Evolutionary conservation across 1,140 invertebrate genomes (phyloP).

Genomic region (Drosophila ironensis): DNA sequence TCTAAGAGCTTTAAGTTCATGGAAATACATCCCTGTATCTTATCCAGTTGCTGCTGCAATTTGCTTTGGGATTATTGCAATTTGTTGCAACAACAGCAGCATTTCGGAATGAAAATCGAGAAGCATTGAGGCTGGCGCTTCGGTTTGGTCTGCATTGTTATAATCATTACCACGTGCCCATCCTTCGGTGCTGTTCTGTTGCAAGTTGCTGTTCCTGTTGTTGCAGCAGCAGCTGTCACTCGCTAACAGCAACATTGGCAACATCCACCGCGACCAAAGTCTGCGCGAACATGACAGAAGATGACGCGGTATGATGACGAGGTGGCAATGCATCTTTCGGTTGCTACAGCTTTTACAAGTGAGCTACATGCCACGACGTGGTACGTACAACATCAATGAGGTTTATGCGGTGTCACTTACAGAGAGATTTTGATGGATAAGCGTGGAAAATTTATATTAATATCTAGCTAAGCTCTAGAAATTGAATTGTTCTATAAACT

Average conservation of each 20-base stretch:
- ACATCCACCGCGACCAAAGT: constrained; percentile 43
- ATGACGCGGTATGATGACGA: constrained; percentile 43
- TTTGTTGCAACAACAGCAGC: constrained; percentile 35
- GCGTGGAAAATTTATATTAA: too few species aligned
- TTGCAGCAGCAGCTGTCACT: constrained; percentile 12
- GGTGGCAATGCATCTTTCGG: constrained; percentile 24
- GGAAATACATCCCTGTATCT: not conserved
- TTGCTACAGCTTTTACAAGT: not conserved
- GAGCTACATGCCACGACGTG: not conserved
- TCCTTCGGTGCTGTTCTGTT: constrained; percentile 24
- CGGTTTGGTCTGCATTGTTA: constrained; percentile 53
- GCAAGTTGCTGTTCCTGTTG: constrained; percentile 38
- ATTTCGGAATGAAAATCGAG: constrained; percentile 30
- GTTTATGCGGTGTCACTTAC: constrained; percentile 13
- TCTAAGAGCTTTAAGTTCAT: too few species aligned
- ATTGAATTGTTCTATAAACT: too few species aligned
- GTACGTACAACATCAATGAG: not conserved
- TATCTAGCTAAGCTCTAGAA: too few species aligned
- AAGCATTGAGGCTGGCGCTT: constrained; percentile 49
- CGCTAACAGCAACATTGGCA: constrained; percentile 10
- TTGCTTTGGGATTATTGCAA: constrained; percentile 45
- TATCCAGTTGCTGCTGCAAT: constrained; percentile 36
- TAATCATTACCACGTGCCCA: constrained; percentile 54
- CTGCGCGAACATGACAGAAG: constrained; percentile 53
- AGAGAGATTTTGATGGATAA: too few species aligned